A percentile compares a stretch with the other conserved stretches of the same genome.
Evolutionary conservation across 2,113 vertebrate species (phyloP).

Genomic region (Neolamprologus sp.): DNA sequence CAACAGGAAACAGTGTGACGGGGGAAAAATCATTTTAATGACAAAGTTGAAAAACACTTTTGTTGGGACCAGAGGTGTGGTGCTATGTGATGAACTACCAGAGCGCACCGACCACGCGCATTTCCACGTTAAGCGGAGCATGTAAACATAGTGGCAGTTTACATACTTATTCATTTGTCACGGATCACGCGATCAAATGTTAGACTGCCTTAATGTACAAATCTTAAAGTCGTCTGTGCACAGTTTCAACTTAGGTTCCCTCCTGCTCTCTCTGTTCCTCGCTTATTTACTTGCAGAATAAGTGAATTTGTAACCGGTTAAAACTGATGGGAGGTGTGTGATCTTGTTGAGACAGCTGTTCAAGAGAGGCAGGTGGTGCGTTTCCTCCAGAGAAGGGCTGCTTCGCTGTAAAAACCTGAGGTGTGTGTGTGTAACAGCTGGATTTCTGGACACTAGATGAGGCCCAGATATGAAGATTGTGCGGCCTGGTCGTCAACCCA

Average conservation of each 20-base stretch:
- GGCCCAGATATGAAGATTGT: background rate
- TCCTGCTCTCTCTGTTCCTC: background rate
- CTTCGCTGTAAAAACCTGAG: background rate
- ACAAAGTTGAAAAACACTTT: background rate
- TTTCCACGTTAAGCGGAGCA: background rate
- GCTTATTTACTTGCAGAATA: background rate
- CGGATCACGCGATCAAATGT: background rate
- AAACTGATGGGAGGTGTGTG: background rate
- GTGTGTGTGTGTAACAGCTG: background rate
- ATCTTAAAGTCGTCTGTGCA: background rate
- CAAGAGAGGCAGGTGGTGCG: background rate
- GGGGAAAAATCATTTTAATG: background rate
- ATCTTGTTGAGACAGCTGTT: background rate
- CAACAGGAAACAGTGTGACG: background rate
- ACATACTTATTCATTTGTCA: background rate
- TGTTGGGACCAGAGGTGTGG: background rate
- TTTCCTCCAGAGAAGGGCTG: background rate
- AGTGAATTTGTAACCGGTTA: background rate
- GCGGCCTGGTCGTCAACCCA: fast-evolving
- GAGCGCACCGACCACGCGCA: background rate
- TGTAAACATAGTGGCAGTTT: background rate
- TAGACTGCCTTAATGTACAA: background rate
- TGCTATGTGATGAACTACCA: background rate
- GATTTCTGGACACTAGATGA: background rate
- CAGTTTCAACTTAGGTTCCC: background rate